phyloP scores from a whole-genome alignment of 1,140 invertebrate species.

The Tetraneura akinire region DNA sequence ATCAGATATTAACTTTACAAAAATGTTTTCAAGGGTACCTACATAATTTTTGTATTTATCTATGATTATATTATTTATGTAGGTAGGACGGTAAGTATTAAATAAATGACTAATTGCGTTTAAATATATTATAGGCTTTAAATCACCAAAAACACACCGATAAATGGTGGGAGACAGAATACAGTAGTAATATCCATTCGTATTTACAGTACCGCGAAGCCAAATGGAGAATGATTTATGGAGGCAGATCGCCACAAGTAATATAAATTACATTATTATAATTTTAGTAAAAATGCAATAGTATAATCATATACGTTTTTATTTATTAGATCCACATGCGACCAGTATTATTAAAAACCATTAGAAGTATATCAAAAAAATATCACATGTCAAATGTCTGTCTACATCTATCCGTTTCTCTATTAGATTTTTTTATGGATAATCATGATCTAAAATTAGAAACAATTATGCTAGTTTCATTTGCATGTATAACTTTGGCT shows the following conservation, averaged over 20 bases:
- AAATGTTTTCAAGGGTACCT: too few species aligned
- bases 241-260: constrained; percentile 38
- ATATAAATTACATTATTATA: background rate
- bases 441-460: constrained; percentile 46
- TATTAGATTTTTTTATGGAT: constrained; percentile 44
- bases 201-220: constrained; percentile 25
- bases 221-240: constrained; percentile 16
- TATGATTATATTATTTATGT: too few species aligned
- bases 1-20: too few species aligned
- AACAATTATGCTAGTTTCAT: constrained; percentile 13
- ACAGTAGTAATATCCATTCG: constrained; percentile 23
- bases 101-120: background rate
- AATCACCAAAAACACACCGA: constrained; percentile 9
- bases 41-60: too few species aligned
- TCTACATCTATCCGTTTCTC: constrained; percentile 18
- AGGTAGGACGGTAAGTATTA: too few species aligned
- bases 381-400: constrained; percentile 29
- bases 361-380: constrained; percentile 25
- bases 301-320: background rate
- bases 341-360: constrained; percentile 23
- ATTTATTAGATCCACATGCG: constrained; percentile 35
- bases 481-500: constrained; percentile 35
- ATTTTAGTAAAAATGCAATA: background rate
- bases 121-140: constrained; percentile 12
- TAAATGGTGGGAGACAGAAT: constrained; percentile 40